Evolutionary conservation across 2,797 vertebrate species (phyloP).

Genomic region (Xiphorhynchus erythropygius): DNA sequence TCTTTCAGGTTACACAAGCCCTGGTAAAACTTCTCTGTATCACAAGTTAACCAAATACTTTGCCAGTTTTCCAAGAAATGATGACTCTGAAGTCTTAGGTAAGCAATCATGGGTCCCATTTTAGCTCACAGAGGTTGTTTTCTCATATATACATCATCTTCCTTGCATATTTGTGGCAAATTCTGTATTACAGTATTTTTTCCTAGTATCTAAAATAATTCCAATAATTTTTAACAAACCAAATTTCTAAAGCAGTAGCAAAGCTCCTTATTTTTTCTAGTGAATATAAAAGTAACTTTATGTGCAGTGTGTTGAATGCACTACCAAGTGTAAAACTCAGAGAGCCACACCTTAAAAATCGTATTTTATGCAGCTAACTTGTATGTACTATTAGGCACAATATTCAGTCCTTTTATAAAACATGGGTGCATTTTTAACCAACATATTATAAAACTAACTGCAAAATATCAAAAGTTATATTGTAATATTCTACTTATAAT

Average conservation of each 20-base stretch:
- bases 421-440: background rate
- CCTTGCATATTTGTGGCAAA: background rate
- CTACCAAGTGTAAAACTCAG: background rate
- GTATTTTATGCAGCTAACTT: background rate
- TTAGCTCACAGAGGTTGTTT: background rate
- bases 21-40: background rate
- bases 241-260: background rate
- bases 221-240: background rate
- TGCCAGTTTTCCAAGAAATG: background rate
- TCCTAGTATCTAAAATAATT: background rate
- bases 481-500: background rate
- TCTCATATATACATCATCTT: background rate
- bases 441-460: background rate
- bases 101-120: background rate
- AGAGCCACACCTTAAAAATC: background rate
- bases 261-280: background rate
- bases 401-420: background rate
- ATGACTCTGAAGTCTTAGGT: background rate
- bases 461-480: background rate
- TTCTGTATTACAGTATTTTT: background rate
- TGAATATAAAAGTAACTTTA: background rate
- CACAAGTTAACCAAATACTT: background rate
- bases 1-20: background rate
- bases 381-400: background rate
- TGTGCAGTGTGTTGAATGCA: background rate